Conservation (phyloP, 2,888 invertebrate genomes). For the Torymus texanus region DNA sequence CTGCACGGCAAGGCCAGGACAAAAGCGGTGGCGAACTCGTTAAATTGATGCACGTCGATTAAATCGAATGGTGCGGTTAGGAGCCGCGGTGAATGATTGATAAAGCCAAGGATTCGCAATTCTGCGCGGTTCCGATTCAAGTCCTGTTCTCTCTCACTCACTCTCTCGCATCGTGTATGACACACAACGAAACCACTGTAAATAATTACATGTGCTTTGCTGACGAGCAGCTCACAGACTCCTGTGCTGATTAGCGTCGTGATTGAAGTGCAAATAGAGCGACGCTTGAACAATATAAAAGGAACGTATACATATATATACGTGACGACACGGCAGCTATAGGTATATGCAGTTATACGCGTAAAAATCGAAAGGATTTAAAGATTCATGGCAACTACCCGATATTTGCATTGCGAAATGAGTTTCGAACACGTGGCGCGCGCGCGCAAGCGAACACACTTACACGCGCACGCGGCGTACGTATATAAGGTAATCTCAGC, state of each 20-base stretch:
- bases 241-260: background rate
- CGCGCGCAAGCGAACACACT: too few relatives aligned
- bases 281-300: too few relatives aligned
- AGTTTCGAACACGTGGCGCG: constrained; percentile 6
- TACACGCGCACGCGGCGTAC: too few relatives aligned
- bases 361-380: background rate
- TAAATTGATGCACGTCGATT: too few relatives aligned
- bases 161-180: background rate
- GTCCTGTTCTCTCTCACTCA: background rate
- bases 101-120: too few relatives aligned
- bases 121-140: too few relatives aligned
- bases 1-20: too few relatives aligned
- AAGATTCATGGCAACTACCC: background rate
- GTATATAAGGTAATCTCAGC: too few relatives aligned
- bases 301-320: background rate
- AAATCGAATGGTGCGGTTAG: too few relatives aligned
- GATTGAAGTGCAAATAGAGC: too few relatives aligned
- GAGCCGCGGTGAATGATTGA: too few relatives aligned
- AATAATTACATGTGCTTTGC: constrained; percentile 2
- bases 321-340: background rate
- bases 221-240: background rate
- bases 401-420: constrained; percentile 30
- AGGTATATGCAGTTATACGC: background rate
- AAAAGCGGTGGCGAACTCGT: too few relatives aligned
- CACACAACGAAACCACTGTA: background rate